Evolutionary conservation across 2,888 invertebrate genomes (phyloP).

Genomic region (Eucriotettix oculatus): DNA sequence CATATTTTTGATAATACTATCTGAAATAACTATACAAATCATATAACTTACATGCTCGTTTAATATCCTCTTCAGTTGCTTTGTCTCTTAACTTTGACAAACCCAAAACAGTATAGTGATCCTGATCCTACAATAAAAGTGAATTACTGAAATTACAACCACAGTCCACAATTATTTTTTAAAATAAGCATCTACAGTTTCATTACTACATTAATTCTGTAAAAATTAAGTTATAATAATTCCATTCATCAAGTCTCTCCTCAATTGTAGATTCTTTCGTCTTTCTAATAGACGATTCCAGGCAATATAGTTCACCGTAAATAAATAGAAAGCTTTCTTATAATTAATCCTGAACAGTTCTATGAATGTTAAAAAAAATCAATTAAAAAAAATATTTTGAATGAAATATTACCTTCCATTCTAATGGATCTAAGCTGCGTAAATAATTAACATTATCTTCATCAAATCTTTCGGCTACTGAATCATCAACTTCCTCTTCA

Average conservation of each 20-base stretch:
- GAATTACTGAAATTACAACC: no score
- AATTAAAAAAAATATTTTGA: not conserved
- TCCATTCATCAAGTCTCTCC: no score
- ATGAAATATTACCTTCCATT: conserved; percentile 58
- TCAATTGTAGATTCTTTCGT: no score
- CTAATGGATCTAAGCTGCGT: conserved; percentile 79
- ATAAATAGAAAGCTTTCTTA: no score
- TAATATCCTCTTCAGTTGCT: conserved; percentile 86
- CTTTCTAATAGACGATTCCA: no score
- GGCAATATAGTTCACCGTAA: no score
- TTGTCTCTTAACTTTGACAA: conserved; percentile 63
- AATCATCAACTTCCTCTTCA: conserved; percentile 7
- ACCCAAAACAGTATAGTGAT: conserved; percentile 92
- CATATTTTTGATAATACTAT: not conserved
- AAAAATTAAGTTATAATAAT: not conserved
- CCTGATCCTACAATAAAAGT: conserved; percentile 48
- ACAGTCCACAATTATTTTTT: no score
- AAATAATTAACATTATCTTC: conserved; percentile 69
- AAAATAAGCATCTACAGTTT: no score
- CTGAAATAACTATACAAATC: conserved; percentile 1
- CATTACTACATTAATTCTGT: not conserved
- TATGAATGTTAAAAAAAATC: no score
- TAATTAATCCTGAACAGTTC: no score
- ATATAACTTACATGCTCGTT: conserved; percentile 64
- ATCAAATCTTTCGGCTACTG: conserved; percentile 8